Base-by-base conservation (phyloP, 2,797 vertebrate genomes). In the Arrhamphus sclerolepis region DNA sequence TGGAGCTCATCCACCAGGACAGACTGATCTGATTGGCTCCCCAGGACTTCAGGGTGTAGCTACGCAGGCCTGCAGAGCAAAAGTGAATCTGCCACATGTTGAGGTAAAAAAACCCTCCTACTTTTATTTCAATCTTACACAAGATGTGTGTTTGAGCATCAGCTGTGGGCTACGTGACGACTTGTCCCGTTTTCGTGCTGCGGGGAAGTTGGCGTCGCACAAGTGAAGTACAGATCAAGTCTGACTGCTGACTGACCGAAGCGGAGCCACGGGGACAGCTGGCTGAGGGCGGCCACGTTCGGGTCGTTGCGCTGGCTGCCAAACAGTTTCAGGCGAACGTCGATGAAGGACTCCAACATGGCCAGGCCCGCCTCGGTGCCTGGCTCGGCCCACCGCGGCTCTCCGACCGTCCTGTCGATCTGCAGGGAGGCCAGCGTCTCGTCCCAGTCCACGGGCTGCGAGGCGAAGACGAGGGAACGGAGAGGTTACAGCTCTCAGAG, bases 191-290 rank as follows among this genome's bases (percentile, higher is more conserved):
- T 26, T 26, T 26, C 2, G 6, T 26, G 6, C 24, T 3, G 24
- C 2, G 6, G 6, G 6, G 24, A 26, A 26, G 3, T 26, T 6
- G 2, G 24, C 6, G 24, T 6, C 6, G 24, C 24, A 26, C 24
- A 26, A 26, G 24, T 26, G 6, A 26, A 26, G 24, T 26, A 26
- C 24, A 26, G n/a, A 26, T 26, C 2, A 40, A 40, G 13, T 40
- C 7, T 42, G 41, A 18, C n/a, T n/a, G n/a, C n/a, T 13, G 0
- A 91, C 94, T 91, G 42, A 96, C 95, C 96, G 0, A 94, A 94
- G 67, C 94, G 94, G 67, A 97, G 91, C 96, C 96, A 97, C 0
- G 96, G 96, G 0, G 95, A 97, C 21, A 97, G 91, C 76, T 95
- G 94, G 84, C 96, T 97, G 69, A 95, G 90, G 0, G 94, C 95